Evolutionary conservation across 2,797 vertebrate species (phyloP), one percentile per base, ranked within the genome.

Genomic region (Pipistrellus kuhlii): DNA sequence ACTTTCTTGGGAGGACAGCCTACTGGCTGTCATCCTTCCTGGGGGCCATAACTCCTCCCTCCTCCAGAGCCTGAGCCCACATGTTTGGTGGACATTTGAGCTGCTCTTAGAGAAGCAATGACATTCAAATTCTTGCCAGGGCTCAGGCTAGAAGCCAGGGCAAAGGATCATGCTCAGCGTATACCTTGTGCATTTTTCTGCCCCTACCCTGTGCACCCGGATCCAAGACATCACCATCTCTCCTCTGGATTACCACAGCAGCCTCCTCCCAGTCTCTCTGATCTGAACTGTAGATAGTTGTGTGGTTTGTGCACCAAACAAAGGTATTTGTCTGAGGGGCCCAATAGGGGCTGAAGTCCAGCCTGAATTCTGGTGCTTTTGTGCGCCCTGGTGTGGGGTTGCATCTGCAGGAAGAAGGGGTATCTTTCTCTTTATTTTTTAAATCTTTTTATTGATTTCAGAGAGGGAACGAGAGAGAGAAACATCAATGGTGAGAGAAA

Each of bases 131-230:
- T 86, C 68, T 86, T 82, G 62, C 62, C 46, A 62, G 32, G 18
- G 51, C 75, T 44, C 46, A 18, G 13, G 27, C 41, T 82, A 59
- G 14, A 41, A 76, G 44, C 59, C 90, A 81, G 32, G 41, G 23
- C 76, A 76, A 86, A 84, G 82, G 59, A 80, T 88, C 76, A 41
- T 75, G 27, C 64, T 84, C 6, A 27, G 55, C 35, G 14, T 75
- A 75, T 72, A 23, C 55, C 30, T 90, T 90, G n/a, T 71, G 30
- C 30, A 69, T 81, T 95, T 93, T 75, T 82, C 44, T 76, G 75
- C 69, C 30, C 53, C 51, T 35, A 85, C 51, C 44, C 30, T 7
- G 32, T 57, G 44, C 59, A 18, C 46, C 30, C 35, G 53, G 44
- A 90, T n/a, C 48, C 59, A 90, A 82, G 62, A 51, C 35, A 69